phyloP scores from a whole-genome alignment of 2,888 invertebrate species.

The Horisme vitalbata region DNA sequence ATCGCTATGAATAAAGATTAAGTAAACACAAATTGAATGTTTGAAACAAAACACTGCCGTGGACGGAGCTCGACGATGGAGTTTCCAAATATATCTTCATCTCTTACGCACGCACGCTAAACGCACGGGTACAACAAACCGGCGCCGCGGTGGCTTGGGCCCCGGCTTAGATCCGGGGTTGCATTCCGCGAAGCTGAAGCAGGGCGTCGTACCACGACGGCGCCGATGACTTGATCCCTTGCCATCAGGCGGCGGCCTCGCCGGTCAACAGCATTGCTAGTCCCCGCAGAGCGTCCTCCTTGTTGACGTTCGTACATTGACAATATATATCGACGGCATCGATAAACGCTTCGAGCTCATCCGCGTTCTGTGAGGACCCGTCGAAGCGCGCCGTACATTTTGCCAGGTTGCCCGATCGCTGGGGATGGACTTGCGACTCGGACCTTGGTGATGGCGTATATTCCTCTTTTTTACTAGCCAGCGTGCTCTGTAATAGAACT shows the following conservation, averaged over 20 bases:
- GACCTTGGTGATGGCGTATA: background rate
- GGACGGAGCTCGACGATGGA: no score
- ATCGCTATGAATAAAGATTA: no score
- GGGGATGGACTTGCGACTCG: background rate
- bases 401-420: slow-evolving; percentile 4
- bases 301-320: slow-evolving; percentile 25
- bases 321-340: slow-evolving; percentile 21
- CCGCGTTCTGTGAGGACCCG: slow-evolving; percentile 5
- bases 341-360: slow-evolving; percentile 28
- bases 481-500: background rate
- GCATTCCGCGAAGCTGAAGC: background rate
- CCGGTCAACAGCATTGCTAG: slow-evolving; percentile 30
- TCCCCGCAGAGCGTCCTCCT: slow-evolving; percentile 29
- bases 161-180: no score
- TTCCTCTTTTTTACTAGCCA: background rate
- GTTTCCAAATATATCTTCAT: no score
- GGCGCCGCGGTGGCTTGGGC: no score
- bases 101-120: no score
- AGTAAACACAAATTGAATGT: no score
- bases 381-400: slow-evolving; percentile 28
- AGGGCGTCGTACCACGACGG: slow-evolving; percentile 6
- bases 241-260: slow-evolving; percentile 33
- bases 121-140: no score
- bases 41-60: no score
- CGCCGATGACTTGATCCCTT: slow-evolving; percentile 11